Base-by-base conservation (phyloP, 2,113 vertebrate species). In the Sinosuthora webbiana region DNA sequence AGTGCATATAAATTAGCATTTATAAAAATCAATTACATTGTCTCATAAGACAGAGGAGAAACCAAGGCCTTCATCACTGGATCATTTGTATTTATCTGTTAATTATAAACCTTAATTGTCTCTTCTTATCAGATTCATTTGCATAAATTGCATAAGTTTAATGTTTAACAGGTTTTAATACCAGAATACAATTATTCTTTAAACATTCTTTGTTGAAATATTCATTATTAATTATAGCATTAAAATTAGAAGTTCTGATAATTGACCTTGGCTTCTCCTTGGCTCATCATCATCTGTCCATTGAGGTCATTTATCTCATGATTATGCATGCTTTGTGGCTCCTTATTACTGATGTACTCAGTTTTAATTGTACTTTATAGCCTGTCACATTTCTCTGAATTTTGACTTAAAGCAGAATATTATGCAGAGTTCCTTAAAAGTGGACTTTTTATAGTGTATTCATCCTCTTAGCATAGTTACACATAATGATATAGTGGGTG, bases 41-140 rank as follows among this genome's bases (percentile, higher is more conserved):
- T 97, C 96, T 97, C 94, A 91, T 97, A 97, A 98, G 97, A 98
- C 96, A 97, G 96, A 98, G 96, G 93, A 96, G 97, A 98, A 98
- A 98, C 96, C 95, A 97, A 98, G 98, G 97, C 97, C 97, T 97
- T 98, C 98, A 98, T 98, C 97, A 96, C 77, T 93, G 96, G 98
- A 98, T 98, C 98, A 98, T 98, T 98, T 98, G 97, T 98, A 98
- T 98, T 98, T 98, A 98, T 98, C 98, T 98, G 98, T 97, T 98
- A 98, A 98, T 98, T 98, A 98, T 98, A 98, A 98, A 97, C 97
- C 97, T 94, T 98, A 98, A 98, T 98, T 98, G 98, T 98, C 96
- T 97, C 97, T 86, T 97, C 98, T 98, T 98, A 98, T 98, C 98
- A 98, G 97, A 98, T 98, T 98, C 98, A 98, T 98, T 98, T 98